Percentiles rank a stretch among this genome's conserved stretches.
phyloP scores from a whole-genome alignment of 53 echinoderm and acorn worm species.

The Mesocentrotus franciscanus region DNA sequence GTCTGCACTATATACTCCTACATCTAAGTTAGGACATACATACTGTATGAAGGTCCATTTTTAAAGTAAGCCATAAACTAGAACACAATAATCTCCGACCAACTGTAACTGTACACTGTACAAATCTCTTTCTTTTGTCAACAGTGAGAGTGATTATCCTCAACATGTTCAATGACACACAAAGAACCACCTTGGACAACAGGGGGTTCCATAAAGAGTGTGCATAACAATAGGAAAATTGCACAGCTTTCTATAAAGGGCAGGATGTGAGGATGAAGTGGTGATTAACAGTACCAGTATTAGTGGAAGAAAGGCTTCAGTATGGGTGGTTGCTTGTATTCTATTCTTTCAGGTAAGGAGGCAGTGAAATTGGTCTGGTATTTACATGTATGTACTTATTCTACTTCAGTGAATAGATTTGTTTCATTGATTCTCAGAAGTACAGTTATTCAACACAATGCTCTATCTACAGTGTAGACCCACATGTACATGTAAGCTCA shows the following conservation, averaged over 20 bases:
- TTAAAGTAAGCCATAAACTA: too few species aligned
- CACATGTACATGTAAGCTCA: neutral
- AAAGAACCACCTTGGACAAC: neutral
- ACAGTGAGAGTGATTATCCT: conserved; percentile 15
- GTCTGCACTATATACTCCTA: neutral
- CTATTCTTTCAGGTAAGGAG: neutral
- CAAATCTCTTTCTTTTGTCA: neutral
- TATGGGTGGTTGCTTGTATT: conserved; percentile 1
- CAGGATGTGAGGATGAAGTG: neutral
- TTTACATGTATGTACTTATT: neutral
- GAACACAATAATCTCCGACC: neutral
- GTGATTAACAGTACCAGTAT: too few species aligned
- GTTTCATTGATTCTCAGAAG: neutral
- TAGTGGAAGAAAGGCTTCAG: neutral
- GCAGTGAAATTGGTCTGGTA: neutral
- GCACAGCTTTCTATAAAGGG: neutral
- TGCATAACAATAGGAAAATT: conserved; percentile 8
- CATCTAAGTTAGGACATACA: too few species aligned
- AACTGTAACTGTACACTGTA: neutral
- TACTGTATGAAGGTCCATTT: neutral
- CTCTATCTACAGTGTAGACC: neutral
- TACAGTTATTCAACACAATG: neutral
- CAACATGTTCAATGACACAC: neutral
- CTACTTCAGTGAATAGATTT: neutral
- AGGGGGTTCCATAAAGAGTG: neutral